phyloP scores from a whole-genome alignment of 2,888 invertebrate species.

The Scrobipalpa atriplicella region DNA sequence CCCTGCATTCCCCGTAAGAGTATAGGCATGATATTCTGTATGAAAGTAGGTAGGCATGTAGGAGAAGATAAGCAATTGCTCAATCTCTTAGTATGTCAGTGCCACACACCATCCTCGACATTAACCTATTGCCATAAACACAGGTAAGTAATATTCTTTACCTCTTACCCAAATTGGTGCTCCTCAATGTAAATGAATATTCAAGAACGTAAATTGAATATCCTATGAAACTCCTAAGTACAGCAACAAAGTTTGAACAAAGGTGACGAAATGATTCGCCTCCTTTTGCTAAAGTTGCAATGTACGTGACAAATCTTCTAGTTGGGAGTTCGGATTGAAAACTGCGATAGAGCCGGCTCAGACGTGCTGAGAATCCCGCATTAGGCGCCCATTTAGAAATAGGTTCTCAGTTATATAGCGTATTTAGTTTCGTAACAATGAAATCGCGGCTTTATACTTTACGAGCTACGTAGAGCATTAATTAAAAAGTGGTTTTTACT shows the following conservation, averaged over 20 bases:
- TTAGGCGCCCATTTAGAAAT: conserved; percentile 69
- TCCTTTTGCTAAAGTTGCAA: conserved; percentile 74
- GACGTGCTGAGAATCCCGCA: conserved; percentile 73
- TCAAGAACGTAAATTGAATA: background rate
- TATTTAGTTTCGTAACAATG: background rate
- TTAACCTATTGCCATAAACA: no score
- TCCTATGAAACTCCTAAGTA: background rate
- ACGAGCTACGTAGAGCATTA: no score
- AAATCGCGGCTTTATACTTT: no score
- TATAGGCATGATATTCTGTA: no score
- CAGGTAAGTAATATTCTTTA: no score
- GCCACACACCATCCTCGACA: no score
- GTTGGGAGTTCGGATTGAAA: conserved; percentile 79
- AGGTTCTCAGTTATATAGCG: conserved; percentile 44
- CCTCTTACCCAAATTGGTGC: conserved; percentile 46
- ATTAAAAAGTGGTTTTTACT: no score
- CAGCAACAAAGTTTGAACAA: conserved; percentile 51
- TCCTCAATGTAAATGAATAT: background rate
- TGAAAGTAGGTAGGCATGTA: no score
- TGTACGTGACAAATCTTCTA: conserved; percentile 81
- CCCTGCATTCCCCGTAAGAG: no score
- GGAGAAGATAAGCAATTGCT: no score
- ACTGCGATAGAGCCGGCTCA: conserved; percentile 75
- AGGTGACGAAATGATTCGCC: conserved; percentile 75
- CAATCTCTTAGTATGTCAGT: no score